These are phyloP conservation scores for Arbacia lixula DNA, from an alignment of 53 echinoderm and acorn worm genomes.

Conservation along the genomic window DNA sequence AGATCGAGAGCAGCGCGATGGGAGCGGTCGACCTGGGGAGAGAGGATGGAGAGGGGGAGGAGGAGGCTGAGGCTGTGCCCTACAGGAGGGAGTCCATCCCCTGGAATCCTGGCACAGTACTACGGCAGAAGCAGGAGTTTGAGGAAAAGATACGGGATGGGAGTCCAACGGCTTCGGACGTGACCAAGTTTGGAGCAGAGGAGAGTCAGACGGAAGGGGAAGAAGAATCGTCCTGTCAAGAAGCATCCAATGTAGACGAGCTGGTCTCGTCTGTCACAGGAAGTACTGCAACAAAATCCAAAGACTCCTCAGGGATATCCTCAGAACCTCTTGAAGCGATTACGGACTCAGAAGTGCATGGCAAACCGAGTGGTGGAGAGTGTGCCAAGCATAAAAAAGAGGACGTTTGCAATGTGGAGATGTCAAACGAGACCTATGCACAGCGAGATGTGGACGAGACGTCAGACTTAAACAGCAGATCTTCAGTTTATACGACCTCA, in stretches of 20 bases:
- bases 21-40: not conserved
- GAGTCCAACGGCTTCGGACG: constrained; percentile 50
- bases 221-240: not conserved
- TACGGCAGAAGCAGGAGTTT: constrained; percentile 83
- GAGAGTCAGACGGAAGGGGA: not conserved
- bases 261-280: constrained; percentile 40
- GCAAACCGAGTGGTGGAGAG: not conserved
- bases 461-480: not conserved
- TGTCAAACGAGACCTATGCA: not conserved
- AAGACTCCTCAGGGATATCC: too few relatives aligned
- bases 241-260: constrained; percentile 10
- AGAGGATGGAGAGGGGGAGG: constrained; percentile 23
- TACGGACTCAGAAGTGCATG: not conserved
- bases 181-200: constrained; percentile 34
- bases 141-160: constrained; percentile 79
- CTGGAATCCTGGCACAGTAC: constrained; percentile 81
- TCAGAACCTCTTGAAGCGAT: too few relatives aligned
- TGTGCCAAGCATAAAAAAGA: constrained; percentile 35
- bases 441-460: not conserved
- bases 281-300: not conserved
- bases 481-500: constrained; percentile 48
- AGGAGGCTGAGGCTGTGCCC: not conserved
- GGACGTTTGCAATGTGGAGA: constrained; percentile 31
- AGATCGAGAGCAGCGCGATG: constrained; percentile 38
- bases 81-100: constrained; percentile 61